Conservation (phyloP, 2,888 invertebrate genomes). For the Drosophila nigritarsus region DNA sequence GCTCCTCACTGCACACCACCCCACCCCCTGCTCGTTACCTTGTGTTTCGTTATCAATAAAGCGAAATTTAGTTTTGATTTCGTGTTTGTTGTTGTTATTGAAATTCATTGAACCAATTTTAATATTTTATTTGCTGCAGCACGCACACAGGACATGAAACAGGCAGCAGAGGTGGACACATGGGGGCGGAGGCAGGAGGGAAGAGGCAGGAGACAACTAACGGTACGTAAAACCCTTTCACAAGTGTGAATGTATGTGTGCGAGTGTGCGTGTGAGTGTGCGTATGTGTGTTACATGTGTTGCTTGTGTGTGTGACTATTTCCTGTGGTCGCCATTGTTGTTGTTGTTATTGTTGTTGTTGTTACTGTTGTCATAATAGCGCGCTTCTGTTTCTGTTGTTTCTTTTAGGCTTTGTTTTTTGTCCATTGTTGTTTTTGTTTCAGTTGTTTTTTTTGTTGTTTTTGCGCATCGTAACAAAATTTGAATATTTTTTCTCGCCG, state of each 20-base stretch:
- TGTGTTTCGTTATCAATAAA: constrained; percentile 80
- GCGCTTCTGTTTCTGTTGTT: constrained; percentile 63
- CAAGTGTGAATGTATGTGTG: constrained; percentile 23
- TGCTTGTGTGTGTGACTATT: constrained; percentile 73
- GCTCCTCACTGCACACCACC: too few relatives aligned
- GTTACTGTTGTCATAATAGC: constrained; percentile 63
- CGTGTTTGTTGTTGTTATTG: constrained; percentile 82
- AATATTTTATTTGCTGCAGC: constrained; percentile 79
- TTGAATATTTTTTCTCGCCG: constrained; percentile 74
- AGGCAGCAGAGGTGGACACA: not conserved
- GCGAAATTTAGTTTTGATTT: constrained; percentile 82
- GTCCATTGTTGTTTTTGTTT: constrained; percentile 42
- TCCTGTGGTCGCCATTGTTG: constrained; percentile 79
- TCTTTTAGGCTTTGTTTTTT: constrained; percentile 72
- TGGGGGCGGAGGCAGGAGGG: not conserved
- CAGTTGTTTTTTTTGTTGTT: constrained; percentile 50
- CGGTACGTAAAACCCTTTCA: constrained; percentile 76
- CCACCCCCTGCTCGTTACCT: constrained; percentile 45
- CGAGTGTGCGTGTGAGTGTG: constrained; percentile 39
- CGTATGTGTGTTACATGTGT: constrained; percentile 33
- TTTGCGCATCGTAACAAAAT: constrained; percentile 80
- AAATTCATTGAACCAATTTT: constrained; percentile 82
- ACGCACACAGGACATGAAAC: constrained; percentile 45
- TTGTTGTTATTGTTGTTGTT: constrained; percentile 40
- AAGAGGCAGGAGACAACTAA: constrained; percentile 57